Evolutionary conservation across 2,797 vertebrate genomes (phyloP).

Genomic region (Nyctibius grandis): DNA sequence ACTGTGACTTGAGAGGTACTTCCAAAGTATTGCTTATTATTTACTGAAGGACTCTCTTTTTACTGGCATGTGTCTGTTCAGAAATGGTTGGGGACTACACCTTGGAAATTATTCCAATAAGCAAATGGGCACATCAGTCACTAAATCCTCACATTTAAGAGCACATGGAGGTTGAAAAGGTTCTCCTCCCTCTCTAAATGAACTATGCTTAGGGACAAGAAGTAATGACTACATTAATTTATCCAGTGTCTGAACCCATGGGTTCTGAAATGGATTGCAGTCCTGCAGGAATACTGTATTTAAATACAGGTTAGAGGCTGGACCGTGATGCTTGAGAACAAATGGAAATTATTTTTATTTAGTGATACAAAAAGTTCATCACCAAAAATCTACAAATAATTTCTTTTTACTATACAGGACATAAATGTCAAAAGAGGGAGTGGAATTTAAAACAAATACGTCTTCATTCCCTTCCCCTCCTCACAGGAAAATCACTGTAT

Average conservation of each 20-base stretch:
- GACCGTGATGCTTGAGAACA: slow-evolving; percentile 19
- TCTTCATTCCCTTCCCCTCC: neutral
- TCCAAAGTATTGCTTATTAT: neutral
- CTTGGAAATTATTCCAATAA: neutral
- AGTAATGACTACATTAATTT: neutral
- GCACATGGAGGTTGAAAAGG: neutral
- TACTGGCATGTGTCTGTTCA: neutral
- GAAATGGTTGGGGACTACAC: neutral
- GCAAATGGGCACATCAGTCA: neutral
- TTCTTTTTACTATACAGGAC: neutral
- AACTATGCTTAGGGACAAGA: neutral
- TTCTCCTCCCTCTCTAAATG: neutral
- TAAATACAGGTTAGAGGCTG: slow-evolving; percentile 26
- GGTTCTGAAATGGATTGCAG: neutral
- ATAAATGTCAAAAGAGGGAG: neutral
- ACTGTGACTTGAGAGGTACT: neutral
- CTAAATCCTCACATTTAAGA: neutral
- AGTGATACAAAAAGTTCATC: neutral
- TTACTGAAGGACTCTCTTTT: neutral
- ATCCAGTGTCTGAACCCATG: neutral
- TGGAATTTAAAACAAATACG: neutral
- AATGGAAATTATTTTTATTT: slow-evolving; percentile 18
- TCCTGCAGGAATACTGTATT: neutral
- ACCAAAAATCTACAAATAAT: neutral
- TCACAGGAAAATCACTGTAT: neutral